Percentiles rank a stretch among this genome's conserved stretches.
These are phyloP conservation scores for Pseudococcus longispinus DNA, from an alignment of 2,888 invertebrate species.

Conservation along the genomic window DNA sequence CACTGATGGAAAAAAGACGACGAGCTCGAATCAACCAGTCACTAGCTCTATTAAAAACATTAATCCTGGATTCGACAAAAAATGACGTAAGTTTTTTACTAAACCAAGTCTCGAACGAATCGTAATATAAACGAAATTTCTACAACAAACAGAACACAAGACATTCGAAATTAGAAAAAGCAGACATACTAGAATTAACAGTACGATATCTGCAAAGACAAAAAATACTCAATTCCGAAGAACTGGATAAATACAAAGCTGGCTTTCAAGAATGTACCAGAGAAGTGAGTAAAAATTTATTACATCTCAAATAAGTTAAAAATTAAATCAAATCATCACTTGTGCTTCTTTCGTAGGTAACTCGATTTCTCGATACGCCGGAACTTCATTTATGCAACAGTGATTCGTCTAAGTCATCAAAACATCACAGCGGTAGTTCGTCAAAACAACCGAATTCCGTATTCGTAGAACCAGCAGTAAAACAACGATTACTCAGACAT, in stretches of 20 bases:
- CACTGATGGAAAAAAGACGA: slow-evolving; percentile 79
- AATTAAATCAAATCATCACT: background rate
- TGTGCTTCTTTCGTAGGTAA: slow-evolving; percentile 62
- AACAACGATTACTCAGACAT: slow-evolving; percentile 69
- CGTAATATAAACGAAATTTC: background rate
- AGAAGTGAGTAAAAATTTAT: slow-evolving; percentile 65
- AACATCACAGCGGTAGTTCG: slow-evolving; percentile 56
- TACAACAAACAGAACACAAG: slow-evolving; percentile 68
- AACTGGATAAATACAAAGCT: slow-evolving; percentile 71
- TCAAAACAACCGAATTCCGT: slow-evolving; percentile 56
- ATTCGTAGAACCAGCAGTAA: slow-evolving; percentile 67
- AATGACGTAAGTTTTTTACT: slow-evolving; percentile 61
- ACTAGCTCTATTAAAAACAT: slow-evolving; percentile 74
- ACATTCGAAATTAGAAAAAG: slow-evolving; percentile 84
- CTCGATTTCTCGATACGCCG: slow-evolving; percentile 69
- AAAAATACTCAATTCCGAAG: slow-evolving; percentile 69
- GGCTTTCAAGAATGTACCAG: slow-evolving; percentile 73
- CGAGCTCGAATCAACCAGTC: slow-evolving; percentile 78
- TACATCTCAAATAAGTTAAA: background rate
- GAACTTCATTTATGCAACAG: slow-evolving; percentile 67
- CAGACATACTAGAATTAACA: slow-evolving; percentile 83
- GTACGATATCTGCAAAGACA: slow-evolving; percentile 81
- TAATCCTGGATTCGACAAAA: slow-evolving; percentile 74
- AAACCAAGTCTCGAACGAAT: background rate
- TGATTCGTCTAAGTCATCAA: slow-evolving; percentile 42